Evolutionary conservation across 2,888 invertebrate species (phyloP), one percentile per base, ranked within the genome.

Genomic region (Drosophila affinis): DNA sequence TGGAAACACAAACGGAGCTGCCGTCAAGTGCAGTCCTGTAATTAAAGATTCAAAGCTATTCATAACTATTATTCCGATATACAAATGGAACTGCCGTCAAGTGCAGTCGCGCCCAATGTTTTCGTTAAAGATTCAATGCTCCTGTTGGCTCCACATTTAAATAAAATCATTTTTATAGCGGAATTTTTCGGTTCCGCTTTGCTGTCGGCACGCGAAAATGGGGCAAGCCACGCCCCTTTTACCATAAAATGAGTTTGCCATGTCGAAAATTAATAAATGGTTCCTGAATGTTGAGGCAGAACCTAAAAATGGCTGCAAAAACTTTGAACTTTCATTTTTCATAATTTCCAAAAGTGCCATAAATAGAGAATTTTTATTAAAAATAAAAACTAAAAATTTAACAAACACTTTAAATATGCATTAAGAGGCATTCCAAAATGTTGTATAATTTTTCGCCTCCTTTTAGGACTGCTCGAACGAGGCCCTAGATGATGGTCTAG

Each of bases 201-300:
- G 32, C 55, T 45, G 51, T 67, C 67, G 65, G 58, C 62, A 48
- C 9, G 9, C 44, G 29, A 54, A 61, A 62, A 57, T 57, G 47
- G 24, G 21, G 52, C 62, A 34, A 68, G 49, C 81, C 76, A 76
- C 77, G 76, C 72, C 79, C 62, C 48, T 57, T 76, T 79, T 76
- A 71, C 69, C 75, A 70, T 72, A 81, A 79, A 76, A 67, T 65
- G n/a, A 18, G 68, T 62, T 72, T 68, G 73, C 67, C 62, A 68
- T 75, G 82, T 79, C 77, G 71, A 87, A 87, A 85, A 81, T 87
- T 87, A 85, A 87, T 85, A 81, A 85, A 85, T 75, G 76, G 70
- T 54, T 71, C 59, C 69, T 60, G 79, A 65, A 65, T 65, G 52
- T 32, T 29, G 32, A 39, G 24, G n/a, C 45, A 47, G 17, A 52